Percentiles rank a stretch among this genome's conserved stretches.
phyloP scores from a whole-genome alignment of 2,797 vertebrate genomes.

The Parauchenoglanis ngamensis region DNA sequence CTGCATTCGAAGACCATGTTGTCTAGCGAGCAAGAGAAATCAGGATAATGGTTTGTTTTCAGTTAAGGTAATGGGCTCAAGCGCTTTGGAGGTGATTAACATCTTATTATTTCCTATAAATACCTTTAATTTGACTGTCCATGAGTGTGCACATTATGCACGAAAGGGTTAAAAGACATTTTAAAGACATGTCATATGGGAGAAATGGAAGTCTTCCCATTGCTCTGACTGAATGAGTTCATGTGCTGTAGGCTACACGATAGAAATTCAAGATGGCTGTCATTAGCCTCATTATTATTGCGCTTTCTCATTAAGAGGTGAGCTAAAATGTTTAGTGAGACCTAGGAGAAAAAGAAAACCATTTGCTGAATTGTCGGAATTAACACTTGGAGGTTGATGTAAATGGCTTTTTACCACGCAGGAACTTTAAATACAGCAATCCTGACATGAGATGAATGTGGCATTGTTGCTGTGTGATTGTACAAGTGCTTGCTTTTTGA shows the following conservation, averaged over 20 bases:
- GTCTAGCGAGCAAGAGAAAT: background rate
- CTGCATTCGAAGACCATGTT: background rate
- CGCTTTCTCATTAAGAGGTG: slow-evolving; percentile 17
- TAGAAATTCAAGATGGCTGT: slow-evolving; percentile 25
- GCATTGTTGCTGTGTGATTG: background rate
- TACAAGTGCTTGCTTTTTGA: background rate
- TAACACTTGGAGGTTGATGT: slow-evolving; percentile 6
- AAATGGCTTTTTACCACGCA: slow-evolving; percentile 10
- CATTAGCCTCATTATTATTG: slow-evolving; percentile 26
- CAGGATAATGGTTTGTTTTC: background rate
- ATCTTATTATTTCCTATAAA: background rate
- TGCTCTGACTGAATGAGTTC: slow-evolving; percentile 32
- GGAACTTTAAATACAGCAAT: background rate
- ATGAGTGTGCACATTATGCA: background rate
- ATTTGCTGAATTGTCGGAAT: background rate
- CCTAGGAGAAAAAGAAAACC: slow-evolving; percentile 17
- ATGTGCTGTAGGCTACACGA: slow-evolving; percentile 14
- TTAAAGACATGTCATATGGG: background rate
- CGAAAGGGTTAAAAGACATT: slow-evolving; percentile 9
- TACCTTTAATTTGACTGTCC: background rate
- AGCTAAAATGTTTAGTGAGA: slow-evolving; percentile 11
- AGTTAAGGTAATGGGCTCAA: background rate
- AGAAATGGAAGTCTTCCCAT: slow-evolving; percentile 11
- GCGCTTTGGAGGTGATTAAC: background rate
- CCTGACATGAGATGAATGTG: slow-evolving; percentile 1